A percentile compares a stretch with the other conserved stretches of the same genome.
Conservation (phyloP, 2,113 vertebrate genomes). For the Myanophis thanlyinensis region DNA sequence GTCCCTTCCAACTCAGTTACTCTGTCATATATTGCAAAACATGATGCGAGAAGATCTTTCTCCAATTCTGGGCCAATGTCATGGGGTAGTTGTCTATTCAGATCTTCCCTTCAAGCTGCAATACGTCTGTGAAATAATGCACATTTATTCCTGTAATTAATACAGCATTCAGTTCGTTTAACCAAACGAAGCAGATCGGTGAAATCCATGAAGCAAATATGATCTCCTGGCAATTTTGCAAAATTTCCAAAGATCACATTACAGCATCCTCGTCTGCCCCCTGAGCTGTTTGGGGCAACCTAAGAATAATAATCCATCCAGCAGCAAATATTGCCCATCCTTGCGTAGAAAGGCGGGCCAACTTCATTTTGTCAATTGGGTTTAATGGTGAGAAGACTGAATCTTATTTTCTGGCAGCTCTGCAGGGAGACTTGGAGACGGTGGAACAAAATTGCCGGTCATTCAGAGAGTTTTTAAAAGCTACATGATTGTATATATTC, state of each 20-base stretch:
- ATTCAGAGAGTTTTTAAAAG: not conserved
- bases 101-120: not conserved
- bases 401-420: not conserved
- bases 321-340: not conserved
- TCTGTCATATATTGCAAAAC: not conserved
- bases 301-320: not conserved
- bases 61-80: not conserved
- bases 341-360: not conserved
- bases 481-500: not conserved
- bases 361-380: not conserved
- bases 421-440: not conserved
- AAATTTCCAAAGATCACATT: not conserved
- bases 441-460: not conserved
- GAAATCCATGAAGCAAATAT: not conserved
- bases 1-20: not conserved
- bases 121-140: not conserved
- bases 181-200: not conserved
- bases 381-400: not conserved
- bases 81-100: not conserved
- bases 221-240: not conserved
- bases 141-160: not conserved
- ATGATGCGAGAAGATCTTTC: not conserved
- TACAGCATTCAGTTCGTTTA: not conserved
- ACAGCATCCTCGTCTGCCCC: not conserved
- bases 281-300: not conserved